Conservation (phyloP, 2,113 vertebrate species). For the human (Homo sapiens) region GRCh38 chr4:23459001-23459500, state of each 20-base stretch:
- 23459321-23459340: not conserved
- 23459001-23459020: not conserved
- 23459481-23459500: fast-evolving
- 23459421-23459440: not conserved
- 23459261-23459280: not conserved
- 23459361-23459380: not conserved
- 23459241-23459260: not conserved
- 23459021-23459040: not conserved
- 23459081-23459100: not conserved
- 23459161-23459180: not conserved
- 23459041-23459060: not conserved
- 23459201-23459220: not conserved
- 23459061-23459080: not conserved
- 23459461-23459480: fast-evolving
- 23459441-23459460: not conserved
- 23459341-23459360: not conserved
- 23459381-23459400: not conserved
- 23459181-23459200: not conserved
- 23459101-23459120: not conserved
- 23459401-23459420: not conserved
- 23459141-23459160: not conserved
- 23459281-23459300: not conserved
- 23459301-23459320: not conserved
- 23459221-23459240: not conserved
- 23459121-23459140: not conserved